Conservation (phyloP, 2,113 vertebrate species). For the Myodes glareolus region DNA sequence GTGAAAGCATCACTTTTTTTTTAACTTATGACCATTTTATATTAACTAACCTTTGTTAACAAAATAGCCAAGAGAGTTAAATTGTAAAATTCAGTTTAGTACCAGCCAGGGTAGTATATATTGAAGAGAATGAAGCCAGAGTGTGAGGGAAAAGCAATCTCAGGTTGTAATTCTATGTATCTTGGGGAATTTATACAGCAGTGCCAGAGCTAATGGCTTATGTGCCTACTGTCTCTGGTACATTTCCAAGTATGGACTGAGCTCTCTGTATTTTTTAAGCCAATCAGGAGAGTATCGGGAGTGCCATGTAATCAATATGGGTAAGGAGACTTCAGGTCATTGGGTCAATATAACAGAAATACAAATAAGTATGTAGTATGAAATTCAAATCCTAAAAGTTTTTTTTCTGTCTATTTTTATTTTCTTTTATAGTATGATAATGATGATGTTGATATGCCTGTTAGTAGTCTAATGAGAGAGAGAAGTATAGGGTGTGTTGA, state of each 20-base stretch:
- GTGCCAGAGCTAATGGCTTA: background rate
- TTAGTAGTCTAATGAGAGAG: background rate
- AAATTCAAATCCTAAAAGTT: background rate
- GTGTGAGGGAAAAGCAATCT: background rate
- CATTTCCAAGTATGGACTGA: background rate
- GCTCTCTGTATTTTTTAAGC: background rate
- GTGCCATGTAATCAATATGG: background rate
- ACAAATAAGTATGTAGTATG: background rate
- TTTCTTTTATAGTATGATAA: background rate
- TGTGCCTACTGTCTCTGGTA: background rate
- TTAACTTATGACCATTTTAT: constrained; percentile 54
- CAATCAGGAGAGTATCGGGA: background rate
- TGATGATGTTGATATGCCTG: background rate
- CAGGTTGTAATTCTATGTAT: background rate
- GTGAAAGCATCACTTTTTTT: constrained; percentile 41
- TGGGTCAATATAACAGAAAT: background rate
- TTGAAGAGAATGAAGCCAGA: background rate
- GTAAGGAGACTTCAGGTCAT: background rate
- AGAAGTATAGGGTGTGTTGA: too few species aligned
- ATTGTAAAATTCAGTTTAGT: constrained; percentile 40
- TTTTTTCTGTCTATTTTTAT: background rate
- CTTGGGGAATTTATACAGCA: constrained; percentile 3
- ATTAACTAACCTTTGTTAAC: background rate
- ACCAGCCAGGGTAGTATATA: constrained; percentile 1
- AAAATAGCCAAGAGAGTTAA: background rate